phyloP scores from a whole-genome alignment of 2,797 vertebrate species.

The Micrastur ruficollis region DNA sequence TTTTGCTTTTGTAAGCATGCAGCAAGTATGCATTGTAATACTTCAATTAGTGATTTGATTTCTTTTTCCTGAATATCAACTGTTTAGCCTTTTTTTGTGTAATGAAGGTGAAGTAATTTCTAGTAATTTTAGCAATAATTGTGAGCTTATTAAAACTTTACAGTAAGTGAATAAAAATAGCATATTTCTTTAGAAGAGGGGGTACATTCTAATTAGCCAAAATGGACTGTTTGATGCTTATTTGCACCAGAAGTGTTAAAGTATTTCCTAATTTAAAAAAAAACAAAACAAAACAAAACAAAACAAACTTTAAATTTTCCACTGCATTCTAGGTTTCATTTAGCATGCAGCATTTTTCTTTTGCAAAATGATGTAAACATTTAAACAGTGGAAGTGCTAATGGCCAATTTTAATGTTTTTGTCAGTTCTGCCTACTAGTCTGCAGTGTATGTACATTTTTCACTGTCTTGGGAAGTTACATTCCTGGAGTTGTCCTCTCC shows the following conservation, averaged over 20 bases:
- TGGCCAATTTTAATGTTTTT: slow-evolving; percentile 29
- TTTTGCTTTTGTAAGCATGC: neutral
- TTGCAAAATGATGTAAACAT: neutral
- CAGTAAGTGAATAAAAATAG: neutral
- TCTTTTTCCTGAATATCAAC: neutral
- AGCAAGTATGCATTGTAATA: neutral
- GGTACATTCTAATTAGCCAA: neutral
- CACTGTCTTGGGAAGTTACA: slow-evolving; percentile 92
- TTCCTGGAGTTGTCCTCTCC: slow-evolving; percentile 94
- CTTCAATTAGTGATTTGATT: neutral
- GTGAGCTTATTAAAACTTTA: neutral
- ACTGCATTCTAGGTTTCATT: neutral
- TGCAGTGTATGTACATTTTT: slow-evolving; percentile 97
- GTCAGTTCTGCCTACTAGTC: slow-evolving; percentile 93
- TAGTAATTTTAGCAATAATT: neutral
- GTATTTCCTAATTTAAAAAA: neutral
- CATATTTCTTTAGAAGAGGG: neutral
- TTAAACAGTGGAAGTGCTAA: slow-evolving; percentile 2
- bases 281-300: neutral
- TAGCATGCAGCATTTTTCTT: neutral
- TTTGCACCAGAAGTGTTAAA: neutral
- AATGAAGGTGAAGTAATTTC: neutral
- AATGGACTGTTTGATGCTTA: neutral
- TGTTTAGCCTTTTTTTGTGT: neutral
- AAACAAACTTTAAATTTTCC: neutral